These are phyloP conservation scores for Hippocampus kuda DNA, from an alignment of 2,797 vertebrate species.

Conservation along the genomic window DNA sequence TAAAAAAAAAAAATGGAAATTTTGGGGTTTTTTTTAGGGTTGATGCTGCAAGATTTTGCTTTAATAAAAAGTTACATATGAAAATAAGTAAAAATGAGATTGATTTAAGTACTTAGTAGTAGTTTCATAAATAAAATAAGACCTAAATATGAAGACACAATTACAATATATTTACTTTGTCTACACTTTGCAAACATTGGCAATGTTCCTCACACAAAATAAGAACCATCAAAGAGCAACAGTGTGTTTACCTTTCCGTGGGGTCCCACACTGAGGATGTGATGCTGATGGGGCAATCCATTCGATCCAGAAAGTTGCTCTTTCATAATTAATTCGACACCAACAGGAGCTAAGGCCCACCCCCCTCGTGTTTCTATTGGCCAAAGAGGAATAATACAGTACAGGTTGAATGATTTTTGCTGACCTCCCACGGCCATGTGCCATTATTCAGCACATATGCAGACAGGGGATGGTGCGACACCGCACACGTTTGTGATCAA, in stretches of 20 bases:
- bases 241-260: conserved; percentile 1
- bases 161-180: neutral
- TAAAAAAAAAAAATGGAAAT: no score
- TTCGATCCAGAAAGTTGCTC: conserved; percentile 20
- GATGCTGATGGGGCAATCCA: conserved; percentile 26
- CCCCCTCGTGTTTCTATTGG: conserved; percentile 47
- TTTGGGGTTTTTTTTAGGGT: no score
- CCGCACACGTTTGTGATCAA: neutral
- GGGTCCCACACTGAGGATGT: neutral
- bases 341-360: conserved; percentile 33
- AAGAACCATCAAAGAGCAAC: neutral
- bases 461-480: neutral
- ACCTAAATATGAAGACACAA: no score
- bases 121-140: neutral
- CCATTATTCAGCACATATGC: conserved; percentile 5
- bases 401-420: conserved; percentile 48
- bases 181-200: neutral
- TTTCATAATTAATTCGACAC: conserved; percentile 29
- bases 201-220: neutral
- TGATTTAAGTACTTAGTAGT: no score
- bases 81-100: no score
- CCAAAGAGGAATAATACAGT: conserved; percentile 44
- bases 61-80: no score
- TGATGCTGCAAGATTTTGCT: no score
- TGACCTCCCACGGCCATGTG: conserved; percentile 26